Base-by-base conservation (phyloP, 2,888 invertebrate genomes). In the Drosophila greeni region DNA sequence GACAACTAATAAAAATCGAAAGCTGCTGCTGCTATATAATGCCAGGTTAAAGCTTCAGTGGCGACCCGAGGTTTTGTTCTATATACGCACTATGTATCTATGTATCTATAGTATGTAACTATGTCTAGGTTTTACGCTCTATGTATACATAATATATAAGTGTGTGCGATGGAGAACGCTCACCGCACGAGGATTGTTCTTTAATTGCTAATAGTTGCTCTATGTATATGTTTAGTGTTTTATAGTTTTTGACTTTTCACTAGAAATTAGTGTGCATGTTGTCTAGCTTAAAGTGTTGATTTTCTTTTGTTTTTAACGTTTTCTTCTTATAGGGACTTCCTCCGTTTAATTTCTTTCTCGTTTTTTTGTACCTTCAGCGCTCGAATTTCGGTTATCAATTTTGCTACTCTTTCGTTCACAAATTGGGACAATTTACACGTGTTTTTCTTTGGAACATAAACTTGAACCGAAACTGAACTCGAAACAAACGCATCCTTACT, bases 341-440 rank as follows among this genome's bases (percentile, higher is more conserved):
- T 26, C 51, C 55, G 20, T 43, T 53, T 67, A 69, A 48, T 42
- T 67, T 52, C 23, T 51, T 57, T 61, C 48, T 64, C 59, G 51
- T 70, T 64, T 70, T 64, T 87, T 87, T 87, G 87, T 87, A 87
- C 87, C 87, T 82, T 87, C 85, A 87, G 87, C 87, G 87, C 87
- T 87, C 87, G 83, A 87, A 85, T 86, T 85, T 82, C 48, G 67
- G 67, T 54, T 67, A 66, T 72, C 70, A 76, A 70, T 78, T 72
- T 76, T 76, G 68, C 75, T 73, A 71, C 66, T 64, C 70, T 65
- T 65, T 55, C 59, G 73, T 83, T 68, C 75, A 75, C 56, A 67
- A 66, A 61, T 43, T 54, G 54, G 42, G 60, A 53, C 37, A 70
- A 70, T 67, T 58, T 69, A 77, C 82, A 81, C n/a, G n/a, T 51